Evolutionary conservation across 2,113 vertebrate genomes (phyloP), one percentile per base, ranked within the genome.

Genomic region (Circaetus gallicus): DNA sequence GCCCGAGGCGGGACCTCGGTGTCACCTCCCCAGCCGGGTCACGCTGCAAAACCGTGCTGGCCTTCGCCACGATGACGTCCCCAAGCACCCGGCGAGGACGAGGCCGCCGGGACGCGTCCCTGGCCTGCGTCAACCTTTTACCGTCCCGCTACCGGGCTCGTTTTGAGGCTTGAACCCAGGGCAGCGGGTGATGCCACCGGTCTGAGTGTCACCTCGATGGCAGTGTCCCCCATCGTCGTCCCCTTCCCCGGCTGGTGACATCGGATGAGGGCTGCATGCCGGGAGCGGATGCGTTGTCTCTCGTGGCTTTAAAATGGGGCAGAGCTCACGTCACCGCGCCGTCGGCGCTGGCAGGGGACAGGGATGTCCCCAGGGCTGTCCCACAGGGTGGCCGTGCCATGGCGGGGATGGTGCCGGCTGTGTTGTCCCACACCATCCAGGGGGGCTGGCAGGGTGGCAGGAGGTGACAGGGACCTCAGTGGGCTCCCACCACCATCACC

Each of bases 371-470:
- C 67, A 6, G 9, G 40, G 59, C 4, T 14, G 19, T 49, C 66
- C 29, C 43, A 6, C 2, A 3, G 34, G 34, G 62, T 59, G 69
- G 19, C 49, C 5, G 1, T 62, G 34, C 47, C 17, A 2, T 1
- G 7, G 28, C 9, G 13, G 16, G 29, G n/a, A 14, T 6, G 26
- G 16, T 38, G 26, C 69, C 10, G 4, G 34, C 63, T 11, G 1
- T 0, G 6, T 12, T 9, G 26, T 55, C 40, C 69, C 31, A 5
- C 7, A 1, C 11, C 19, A 15, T 7, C n/a, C 7, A 0, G 1
- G 10, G 40, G 18, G 8, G 11, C 6, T 18, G 24, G 9, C 36
- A 10, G 36, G 32, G 31, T 20, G n/a, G 10, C 26, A 26, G 19
- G 19, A 32, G 32, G 31, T 20, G n/a, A 8, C 26, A 26, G 19